These are phyloP conservation scores for Hyla sarda DNA, from an alignment of 2,113 vertebrate species.

Conservation along the genomic window DNA sequence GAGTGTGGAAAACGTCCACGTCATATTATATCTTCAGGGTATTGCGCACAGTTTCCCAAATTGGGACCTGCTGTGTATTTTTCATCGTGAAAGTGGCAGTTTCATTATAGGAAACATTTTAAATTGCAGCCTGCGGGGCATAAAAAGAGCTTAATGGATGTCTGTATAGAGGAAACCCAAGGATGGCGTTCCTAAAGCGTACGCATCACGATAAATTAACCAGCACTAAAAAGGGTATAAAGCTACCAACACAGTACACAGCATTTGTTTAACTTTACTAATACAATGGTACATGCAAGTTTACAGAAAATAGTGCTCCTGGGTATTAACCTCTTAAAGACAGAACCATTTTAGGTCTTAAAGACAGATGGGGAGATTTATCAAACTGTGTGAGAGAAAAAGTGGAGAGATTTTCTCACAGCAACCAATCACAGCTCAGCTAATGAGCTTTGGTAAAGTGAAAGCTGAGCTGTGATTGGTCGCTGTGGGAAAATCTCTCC, in stretches of 20 bases:
- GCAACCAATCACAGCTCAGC: too few species aligned
- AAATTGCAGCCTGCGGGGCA: constrained; percentile 39
- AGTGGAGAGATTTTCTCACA: too few species aligned
- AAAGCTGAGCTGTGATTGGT: too few species aligned
- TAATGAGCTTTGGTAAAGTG: too few species aligned
- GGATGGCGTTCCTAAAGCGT: constrained; percentile 18
- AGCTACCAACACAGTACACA: neutral
- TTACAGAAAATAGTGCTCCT: neutral
- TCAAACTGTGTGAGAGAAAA: too few species aligned
- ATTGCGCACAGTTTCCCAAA: constrained; percentile 44
- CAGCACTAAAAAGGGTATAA: neutral
- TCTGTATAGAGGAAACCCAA: constrained; percentile 14
- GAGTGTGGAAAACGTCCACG: constrained; percentile 35
- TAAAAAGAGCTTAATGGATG: neutral
- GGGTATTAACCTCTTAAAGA: too few species aligned
- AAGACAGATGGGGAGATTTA: too few species aligned
- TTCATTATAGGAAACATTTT: constrained; percentile 47
- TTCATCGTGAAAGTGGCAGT: constrained; percentile 40
- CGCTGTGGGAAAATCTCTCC: too few species aligned
- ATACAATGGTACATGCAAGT: neutral
- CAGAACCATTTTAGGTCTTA: too few species aligned
- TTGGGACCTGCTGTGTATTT: constrained; percentile 43
- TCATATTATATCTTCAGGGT: constrained; percentile 38
- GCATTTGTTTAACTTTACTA: neutral
- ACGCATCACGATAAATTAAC: constrained; percentile 11